Percentiles rank a stretch among this genome's conserved stretches.
phyloP scores from a whole-genome alignment of 2,797 vertebrate species.

The Heterohyrax brucei region DNA sequence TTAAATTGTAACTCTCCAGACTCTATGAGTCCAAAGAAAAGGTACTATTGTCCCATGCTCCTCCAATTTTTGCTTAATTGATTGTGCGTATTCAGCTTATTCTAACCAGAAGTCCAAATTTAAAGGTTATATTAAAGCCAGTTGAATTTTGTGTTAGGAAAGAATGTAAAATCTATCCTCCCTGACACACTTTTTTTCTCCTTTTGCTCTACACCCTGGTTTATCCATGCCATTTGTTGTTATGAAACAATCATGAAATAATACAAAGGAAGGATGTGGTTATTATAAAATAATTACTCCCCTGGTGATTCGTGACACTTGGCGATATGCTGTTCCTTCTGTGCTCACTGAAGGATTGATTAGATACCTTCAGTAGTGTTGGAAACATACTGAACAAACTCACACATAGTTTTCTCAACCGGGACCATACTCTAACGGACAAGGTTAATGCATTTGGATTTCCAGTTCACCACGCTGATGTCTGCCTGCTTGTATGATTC shows the following conservation, averaged over 20 bases:
- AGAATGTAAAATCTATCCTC: neutral
- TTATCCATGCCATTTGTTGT: constrained; percentile 70
- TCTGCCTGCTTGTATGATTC: constrained; percentile 68
- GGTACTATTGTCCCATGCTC: neutral
- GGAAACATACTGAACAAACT: constrained; percentile 83
- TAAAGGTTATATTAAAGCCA: neutral
- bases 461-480: constrained; percentile 72
- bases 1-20: neutral
- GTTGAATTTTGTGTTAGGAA: constrained; percentile 76
- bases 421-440: constrained; percentile 71
- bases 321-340: constrained; percentile 81
- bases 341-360: constrained; percentile 75
- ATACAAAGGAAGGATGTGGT: constrained; percentile 72
- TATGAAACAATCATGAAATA: constrained; percentile 47
- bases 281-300: constrained; percentile 82
- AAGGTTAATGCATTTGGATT: constrained; percentile 75
- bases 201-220: neutral
- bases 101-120: neutral
- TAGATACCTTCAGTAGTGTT: constrained; percentile 77
- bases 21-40: neutral
- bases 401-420: constrained; percentile 81
- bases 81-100: neutral
- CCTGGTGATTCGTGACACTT: constrained; percentile 75
- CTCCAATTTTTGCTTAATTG: neutral
- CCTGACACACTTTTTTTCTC: neutral